Evolutionary conservation across 2,888 invertebrate genomes (phyloP).

Genomic region (Gisinianus flammeolus): DNA sequence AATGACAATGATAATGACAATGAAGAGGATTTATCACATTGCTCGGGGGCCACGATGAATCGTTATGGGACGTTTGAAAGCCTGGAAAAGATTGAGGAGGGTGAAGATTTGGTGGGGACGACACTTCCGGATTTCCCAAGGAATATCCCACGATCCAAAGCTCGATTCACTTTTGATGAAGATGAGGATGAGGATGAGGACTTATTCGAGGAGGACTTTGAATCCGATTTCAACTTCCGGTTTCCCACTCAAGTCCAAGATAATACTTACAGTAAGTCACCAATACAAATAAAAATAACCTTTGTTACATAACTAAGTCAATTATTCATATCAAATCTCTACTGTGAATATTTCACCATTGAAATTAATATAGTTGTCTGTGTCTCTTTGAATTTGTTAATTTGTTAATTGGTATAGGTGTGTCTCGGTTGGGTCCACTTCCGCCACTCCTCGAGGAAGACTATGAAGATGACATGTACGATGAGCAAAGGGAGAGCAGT

Average conservation of each 20-base stretch:
- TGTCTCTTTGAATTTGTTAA: too few species aligned
- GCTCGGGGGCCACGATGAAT: slow-evolving; percentile 57
- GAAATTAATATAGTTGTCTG: too few species aligned
- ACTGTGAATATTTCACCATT: too few species aligned
- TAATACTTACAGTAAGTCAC: slow-evolving; percentile 57
- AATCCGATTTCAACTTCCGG: slow-evolving; percentile 57
- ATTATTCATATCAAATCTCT: too few species aligned
- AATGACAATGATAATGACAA: slow-evolving; percentile 53
- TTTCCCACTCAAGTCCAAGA: slow-evolving; percentile 58
- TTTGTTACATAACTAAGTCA: too few species aligned
- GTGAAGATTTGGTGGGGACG: slow-evolving; percentile 47
- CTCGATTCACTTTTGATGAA: slow-evolving; percentile 57
- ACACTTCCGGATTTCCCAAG: slow-evolving; percentile 36
- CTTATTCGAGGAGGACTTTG: slow-evolving; percentile 58
- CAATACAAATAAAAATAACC: too few species aligned
- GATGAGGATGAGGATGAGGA: slow-evolving; percentile 54
- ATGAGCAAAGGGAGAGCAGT: slow-evolving; percentile 45
- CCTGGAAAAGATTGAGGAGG: slow-evolving; percentile 55
- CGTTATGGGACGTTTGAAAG: slow-evolving; percentile 58
- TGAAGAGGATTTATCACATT: slow-evolving; percentile 56
- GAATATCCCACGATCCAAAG: slow-evolving; percentile 47
- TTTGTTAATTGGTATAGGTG: slow-evolving; percentile 46
- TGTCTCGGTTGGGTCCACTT: slow-evolving; percentile 56
- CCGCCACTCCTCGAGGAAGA: slow-evolving; percentile 58
- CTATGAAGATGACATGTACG: slow-evolving; percentile 57